Conservation (phyloP, 2,888 invertebrate species). For the Pterostichus madidus region DNA sequence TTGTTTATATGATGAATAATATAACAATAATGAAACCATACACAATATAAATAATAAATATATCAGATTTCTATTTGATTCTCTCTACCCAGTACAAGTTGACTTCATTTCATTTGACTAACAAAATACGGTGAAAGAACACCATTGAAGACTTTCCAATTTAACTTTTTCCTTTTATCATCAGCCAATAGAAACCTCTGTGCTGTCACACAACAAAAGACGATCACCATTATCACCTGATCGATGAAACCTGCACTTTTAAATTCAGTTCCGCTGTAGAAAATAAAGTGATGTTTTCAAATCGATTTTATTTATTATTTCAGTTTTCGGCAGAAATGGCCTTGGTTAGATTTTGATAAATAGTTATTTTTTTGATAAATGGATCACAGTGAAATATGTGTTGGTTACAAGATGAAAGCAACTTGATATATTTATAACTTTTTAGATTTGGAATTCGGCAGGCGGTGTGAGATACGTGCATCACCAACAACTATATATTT, state of each 20-base stretch:
- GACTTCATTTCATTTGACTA: too few relatives aligned
- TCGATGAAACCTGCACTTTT: slow-evolving; percentile 26
- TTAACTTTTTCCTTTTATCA: not conserved
- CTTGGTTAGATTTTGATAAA: slow-evolving; percentile 41
- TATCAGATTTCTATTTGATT: too few relatives aligned
- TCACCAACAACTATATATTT: too few relatives aligned
- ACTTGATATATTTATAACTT: slow-evolving; percentile 55
- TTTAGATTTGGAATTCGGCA: slow-evolving; percentile 9
- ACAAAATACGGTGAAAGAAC: too few relatives aligned
- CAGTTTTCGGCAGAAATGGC: slow-evolving; percentile 37
- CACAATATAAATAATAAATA: too few relatives aligned
- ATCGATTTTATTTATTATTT: slow-evolving; percentile 53
- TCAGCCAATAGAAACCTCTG: not conserved
- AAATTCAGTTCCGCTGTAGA: slow-evolving; percentile 16
- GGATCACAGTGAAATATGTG: slow-evolving; percentile 26
- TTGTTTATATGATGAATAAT: too few relatives aligned
- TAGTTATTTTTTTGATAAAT: slow-evolving; percentile 57
- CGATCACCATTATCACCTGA: slow-evolving; percentile 26
- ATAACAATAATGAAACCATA: too few relatives aligned
- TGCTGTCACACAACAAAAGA: slow-evolving; percentile 29
- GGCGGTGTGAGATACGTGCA: not conserved
- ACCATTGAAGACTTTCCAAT: too few relatives aligned
- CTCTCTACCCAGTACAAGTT: too few relatives aligned
- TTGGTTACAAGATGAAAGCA: slow-evolving; percentile 17
- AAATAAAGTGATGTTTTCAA: slow-evolving; percentile 46